Conservation (phyloP, 2,888 invertebrate genomes). For the Agriopis leucophaearia region DNA sequence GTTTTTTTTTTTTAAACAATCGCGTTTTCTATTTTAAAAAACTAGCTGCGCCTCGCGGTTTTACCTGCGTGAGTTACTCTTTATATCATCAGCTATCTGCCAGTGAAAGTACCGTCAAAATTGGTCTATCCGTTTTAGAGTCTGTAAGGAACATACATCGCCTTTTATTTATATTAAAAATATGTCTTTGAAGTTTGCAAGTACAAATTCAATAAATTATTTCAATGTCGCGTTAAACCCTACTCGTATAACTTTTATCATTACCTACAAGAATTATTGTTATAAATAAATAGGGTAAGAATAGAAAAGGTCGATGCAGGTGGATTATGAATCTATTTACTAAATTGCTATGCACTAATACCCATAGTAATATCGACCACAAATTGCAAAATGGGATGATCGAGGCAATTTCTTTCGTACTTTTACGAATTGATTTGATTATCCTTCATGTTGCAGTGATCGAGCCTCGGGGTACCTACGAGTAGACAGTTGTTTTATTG, state of each 20-base stretch:
- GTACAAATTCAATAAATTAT: too few relatives aligned
- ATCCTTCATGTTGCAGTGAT: conserved; percentile 43
- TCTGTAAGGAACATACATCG: too few relatives aligned
- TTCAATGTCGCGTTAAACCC: too few relatives aligned
- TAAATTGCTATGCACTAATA: conserved; percentile 33
- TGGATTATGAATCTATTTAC: conserved; percentile 27
- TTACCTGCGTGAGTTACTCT: too few relatives aligned
- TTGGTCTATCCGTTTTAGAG: too few relatives aligned
- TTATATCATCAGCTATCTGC: too few relatives aligned
- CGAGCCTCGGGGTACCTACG: conserved; percentile 24
- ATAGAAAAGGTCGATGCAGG: conserved; percentile 8
- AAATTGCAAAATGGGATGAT: conserved; percentile 44
- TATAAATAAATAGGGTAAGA: neutral
- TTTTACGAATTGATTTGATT: conserved; percentile 46
- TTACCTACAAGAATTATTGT: too few relatives aligned
- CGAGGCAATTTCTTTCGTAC: conserved; percentile 42
- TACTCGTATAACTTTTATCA: too few relatives aligned
- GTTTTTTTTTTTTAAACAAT: neutral
- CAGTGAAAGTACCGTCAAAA: too few relatives aligned
- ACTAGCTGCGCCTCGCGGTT: too few relatives aligned
- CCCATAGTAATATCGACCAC: conserved; percentile 42
- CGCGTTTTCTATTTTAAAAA: neutral
- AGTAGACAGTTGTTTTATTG: conserved; percentile 51
- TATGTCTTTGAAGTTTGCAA: too few relatives aligned
- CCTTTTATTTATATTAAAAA: too few relatives aligned